Base-by-base conservation (phyloP, 2,797 vertebrate species). In the Pangasius mekongensis region DNA sequence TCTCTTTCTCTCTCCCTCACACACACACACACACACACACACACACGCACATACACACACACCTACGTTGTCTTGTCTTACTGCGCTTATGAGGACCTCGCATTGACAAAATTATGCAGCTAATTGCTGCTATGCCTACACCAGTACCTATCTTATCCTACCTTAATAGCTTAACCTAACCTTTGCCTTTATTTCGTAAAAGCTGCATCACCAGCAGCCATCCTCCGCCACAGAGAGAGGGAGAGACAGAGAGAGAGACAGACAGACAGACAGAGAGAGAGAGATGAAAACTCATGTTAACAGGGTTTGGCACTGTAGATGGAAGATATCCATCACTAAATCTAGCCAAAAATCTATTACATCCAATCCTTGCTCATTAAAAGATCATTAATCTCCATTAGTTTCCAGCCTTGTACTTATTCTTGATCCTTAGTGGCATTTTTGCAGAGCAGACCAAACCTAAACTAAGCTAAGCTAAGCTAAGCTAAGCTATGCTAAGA, bases 311-410 rank as follows among this genome's bases (percentile, higher is more conserved):
- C 86, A 89, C 78, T 74, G 60, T 11, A 47, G n/a, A 47, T 87
- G 90, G 88, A 89, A 89, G 86, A 88, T 81, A 39, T 33, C 77
- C 66, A 74, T 74, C 43, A 3, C 52, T 85, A 87, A 77, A 91
- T 89, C 89, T 60, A 54, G 47, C 22, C 76, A 89, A 87, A 81
- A 88, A 89, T 85, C n/a, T 39, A 82, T 71, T 71, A 39, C 86
- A 62, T 30, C 56, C 67, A 85, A 76, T 87, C 71, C 76, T 52
- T 49, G 27, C 85, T 89, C 76, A 78, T 87, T 87, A 89, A 87
- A 89, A 86, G 14, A 43, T 47, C 11, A 24, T 86, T 66, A 91
- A 0, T 86, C 88, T 84, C 86, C 24, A 84, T 86, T 91, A 71
- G 83, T 78, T 76, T 89, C n/a, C 54, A 86, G 66, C 36, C 62